Percentiles rank a stretch among this genome's conserved stretches.
Conservation (phyloP, 2,888 invertebrate species). For the Dinocampus coccinellae region DNA sequence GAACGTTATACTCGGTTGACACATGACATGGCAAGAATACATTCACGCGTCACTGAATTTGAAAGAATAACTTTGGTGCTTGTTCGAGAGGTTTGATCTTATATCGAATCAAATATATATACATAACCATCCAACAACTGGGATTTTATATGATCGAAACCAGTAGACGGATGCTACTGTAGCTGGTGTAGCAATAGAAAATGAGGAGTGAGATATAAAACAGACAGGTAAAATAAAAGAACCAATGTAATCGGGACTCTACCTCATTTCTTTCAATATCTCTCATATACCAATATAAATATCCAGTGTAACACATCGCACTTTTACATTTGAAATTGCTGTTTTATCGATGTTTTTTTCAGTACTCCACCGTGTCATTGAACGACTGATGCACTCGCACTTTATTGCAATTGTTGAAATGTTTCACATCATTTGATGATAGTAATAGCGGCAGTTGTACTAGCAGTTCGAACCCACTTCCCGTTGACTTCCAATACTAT, state of each 20-base stretch:
- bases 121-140: not conserved
- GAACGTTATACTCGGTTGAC: not conserved
- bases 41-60: conserved; percentile 4
- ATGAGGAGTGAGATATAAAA: not conserved
- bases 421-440: not conserved
- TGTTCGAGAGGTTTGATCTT: not conserved
- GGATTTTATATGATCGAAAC: not conserved
- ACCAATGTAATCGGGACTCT: not conserved
- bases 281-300: conserved; percentile 20
- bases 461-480: conserved; percentile 55
- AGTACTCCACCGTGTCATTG: conserved; percentile 34
- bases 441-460: conserved; percentile 34
- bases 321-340: not conserved
- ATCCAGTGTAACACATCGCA: not conserved
- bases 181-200: not conserved
- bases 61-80: conserved; percentile 2
- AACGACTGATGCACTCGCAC: conserved; percentile 36
- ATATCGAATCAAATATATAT: not conserved
- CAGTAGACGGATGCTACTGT: not conserved
- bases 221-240: not conserved
- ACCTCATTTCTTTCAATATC: not conserved
- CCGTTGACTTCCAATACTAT: conserved; percentile 52
- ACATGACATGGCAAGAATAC: not conserved
- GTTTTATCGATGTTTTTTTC: conserved; percentile 35
- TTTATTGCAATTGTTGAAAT: conserved; percentile 40